Percentiles rank a stretch among this genome's conserved stretches.
Conservation (phyloP, 1,140 invertebrate genomes). For the Plodia interpunctella region DNA sequence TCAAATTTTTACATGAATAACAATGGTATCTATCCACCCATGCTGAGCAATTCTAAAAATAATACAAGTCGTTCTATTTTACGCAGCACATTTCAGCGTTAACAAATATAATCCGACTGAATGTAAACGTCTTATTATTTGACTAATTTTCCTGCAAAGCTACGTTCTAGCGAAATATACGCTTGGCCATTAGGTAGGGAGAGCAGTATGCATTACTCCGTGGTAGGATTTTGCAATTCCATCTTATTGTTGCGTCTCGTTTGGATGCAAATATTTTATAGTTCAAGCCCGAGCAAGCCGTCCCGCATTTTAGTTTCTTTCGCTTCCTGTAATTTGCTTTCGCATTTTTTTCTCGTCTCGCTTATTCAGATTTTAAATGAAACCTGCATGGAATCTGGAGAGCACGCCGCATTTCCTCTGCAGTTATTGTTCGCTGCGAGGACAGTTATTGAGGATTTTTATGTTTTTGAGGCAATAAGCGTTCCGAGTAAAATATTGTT, state of each 20-base stretch:
- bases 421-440: constrained; percentile 3
- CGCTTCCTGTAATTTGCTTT: constrained; percentile 51
- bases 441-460: neutral
- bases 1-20: too few relatives aligned
- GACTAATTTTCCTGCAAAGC: constrained; percentile 20
- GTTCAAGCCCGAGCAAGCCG: constrained; percentile 39
- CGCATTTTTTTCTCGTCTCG: constrained; percentile 28
- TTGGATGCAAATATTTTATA: constrained; percentile 63
- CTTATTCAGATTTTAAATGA: constrained; percentile 36
- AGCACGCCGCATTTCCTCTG: neutral
- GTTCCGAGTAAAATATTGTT: neutral
- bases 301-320: constrained; percentile 44
- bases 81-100: constrained; percentile 8
- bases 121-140: constrained; percentile 15
- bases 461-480: constrained; percentile 2
- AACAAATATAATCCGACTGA: constrained; percentile 14
- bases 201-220: constrained; percentile 38
- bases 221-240: constrained; percentile 45
- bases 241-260: constrained; percentile 58
- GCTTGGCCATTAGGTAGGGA: constrained; percentile 27
- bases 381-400: constrained; percentile 19
- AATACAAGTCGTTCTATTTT: constrained; percentile 10
- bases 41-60: too few relatives aligned
- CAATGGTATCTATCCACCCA: too few relatives aligned
- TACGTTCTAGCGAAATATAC: constrained; percentile 24